These are phyloP conservation scores for Harpegnathos saltator DNA, from an alignment of 1,140 invertebrate genomes.

Conservation along the genomic window DNA sequence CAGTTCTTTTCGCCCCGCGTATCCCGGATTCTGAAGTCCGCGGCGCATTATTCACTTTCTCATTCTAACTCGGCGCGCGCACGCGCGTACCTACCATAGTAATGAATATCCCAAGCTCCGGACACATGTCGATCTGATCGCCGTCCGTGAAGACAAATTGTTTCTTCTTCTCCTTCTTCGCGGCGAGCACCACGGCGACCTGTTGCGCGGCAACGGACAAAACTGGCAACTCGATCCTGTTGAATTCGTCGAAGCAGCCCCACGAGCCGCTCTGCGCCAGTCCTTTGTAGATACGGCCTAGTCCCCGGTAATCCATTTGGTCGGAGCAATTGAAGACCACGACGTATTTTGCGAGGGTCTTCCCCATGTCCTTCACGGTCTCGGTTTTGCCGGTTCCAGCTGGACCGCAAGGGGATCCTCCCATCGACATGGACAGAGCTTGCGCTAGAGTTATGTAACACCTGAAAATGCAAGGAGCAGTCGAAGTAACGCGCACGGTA, in stretches of 20 bases:
- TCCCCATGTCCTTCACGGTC: conserved; percentile 99
- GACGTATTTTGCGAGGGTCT: conserved; percentile 98
- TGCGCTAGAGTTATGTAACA: conserved; percentile 99
- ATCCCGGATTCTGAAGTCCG: conserved; percentile 95
- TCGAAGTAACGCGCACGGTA: neutral
- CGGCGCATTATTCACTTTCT: conserved; percentile 25
- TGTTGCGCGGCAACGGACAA: conserved; percentile 98
- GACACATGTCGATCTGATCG: conserved; percentile 96
- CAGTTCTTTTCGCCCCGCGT: conserved; percentile 97
- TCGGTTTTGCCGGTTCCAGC: conserved; percentile 99
- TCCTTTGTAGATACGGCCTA: conserved; percentile 96
- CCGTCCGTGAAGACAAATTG: conserved; percentile 98
- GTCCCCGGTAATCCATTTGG: conserved; percentile 98
- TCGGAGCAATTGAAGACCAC: conserved; percentile 99
- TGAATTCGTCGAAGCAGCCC: conserved; percentile 99
- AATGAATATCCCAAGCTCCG: conserved; percentile 98
- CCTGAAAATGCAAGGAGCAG: conserved; percentile 85
- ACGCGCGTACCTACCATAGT: conserved; percentile 92
- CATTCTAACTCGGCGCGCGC: neutral
- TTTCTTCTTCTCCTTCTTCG: conserved; percentile 96
- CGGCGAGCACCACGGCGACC: conserved; percentile 96
- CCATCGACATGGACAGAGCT: conserved; percentile 98
- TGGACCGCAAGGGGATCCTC: conserved; percentile 97
- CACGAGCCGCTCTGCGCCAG: conserved; percentile 97
- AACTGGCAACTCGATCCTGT: conserved; percentile 97